Evolutionary conservation across 2,888 invertebrate species (phyloP).

Genomic region (Odontothrips loti): DNA sequence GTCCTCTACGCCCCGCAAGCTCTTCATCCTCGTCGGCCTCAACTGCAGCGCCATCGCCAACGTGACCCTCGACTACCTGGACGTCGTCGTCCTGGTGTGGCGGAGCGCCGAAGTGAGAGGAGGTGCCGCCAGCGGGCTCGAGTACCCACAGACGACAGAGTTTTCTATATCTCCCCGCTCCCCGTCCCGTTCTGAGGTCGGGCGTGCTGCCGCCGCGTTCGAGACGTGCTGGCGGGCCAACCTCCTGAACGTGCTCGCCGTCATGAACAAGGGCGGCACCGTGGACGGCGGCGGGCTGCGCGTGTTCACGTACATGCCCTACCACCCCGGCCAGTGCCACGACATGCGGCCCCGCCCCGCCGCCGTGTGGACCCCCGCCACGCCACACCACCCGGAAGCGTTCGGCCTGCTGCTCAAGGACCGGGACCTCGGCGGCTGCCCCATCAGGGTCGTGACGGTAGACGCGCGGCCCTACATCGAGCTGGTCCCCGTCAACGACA

Average conservation of each 20-base stretch:
- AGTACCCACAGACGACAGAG: background rate
- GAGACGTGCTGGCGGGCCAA: constrained; percentile 8
- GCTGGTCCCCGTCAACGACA: background rate
- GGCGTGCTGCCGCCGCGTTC: background rate
- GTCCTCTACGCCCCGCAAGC: background rate
- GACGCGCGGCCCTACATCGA: background rate
- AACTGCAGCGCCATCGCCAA: constrained; percentile 5
- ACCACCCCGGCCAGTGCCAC: constrained; percentile 7
- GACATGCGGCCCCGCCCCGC: background rate
- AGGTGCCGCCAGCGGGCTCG: background rate
- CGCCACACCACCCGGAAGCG: background rate
- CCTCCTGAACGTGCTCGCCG: background rate
- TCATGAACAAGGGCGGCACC: background rate
- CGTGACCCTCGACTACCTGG: background rate
- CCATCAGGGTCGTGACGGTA: background rate
- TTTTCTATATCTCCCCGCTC: background rate
- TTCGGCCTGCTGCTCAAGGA: background rate
- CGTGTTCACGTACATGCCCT: background rate
- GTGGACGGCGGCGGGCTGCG: background rate
- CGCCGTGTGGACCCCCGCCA: background rate
- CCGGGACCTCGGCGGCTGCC: constrained; percentile 3
- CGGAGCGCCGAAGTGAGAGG: background rate
- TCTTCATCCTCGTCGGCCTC: background rate
- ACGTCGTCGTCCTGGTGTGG: constrained; percentile 9
- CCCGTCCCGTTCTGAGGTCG: background rate